Conservation (phyloP, 2,797 vertebrate species). For the Characodon lateralis region DNA sequence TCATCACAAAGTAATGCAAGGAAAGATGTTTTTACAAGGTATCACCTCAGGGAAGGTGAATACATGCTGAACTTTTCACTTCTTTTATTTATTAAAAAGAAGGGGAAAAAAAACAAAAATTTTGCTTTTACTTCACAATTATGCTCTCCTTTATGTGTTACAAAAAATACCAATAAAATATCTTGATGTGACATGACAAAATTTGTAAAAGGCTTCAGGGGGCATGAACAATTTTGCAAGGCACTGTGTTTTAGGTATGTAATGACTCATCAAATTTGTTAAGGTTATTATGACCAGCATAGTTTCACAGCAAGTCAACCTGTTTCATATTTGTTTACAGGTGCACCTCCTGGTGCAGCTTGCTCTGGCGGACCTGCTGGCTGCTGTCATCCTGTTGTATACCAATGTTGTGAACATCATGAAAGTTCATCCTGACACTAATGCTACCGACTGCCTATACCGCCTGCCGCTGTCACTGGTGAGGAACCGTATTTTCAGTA, state of each 20-base stretch:
- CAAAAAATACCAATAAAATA: background rate
- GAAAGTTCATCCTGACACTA: conserved; percentile 8
- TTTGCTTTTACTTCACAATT: background rate
- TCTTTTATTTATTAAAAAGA: background rate
- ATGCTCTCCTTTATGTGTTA: background rate
- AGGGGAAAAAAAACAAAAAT: background rate
- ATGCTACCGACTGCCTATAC: conserved; percentile 63
- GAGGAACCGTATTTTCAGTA: conserved; percentile 29
- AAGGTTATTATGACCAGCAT: background rate
- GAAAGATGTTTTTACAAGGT: background rate
- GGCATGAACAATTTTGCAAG: background rate
- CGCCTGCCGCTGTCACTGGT: conserved; percentile 81
- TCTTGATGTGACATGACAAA: background rate
- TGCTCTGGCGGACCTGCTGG: conserved; percentile 83
- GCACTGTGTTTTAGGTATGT: background rate
- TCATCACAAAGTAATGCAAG: background rate
- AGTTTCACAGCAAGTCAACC: background rate
- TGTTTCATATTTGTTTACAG: conserved; percentile 58
- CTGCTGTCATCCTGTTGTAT: conserved; percentile 71
- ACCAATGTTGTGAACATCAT: conserved; percentile 66
- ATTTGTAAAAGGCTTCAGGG: background rate
- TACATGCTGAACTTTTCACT: no score
- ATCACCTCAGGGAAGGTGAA: no score
- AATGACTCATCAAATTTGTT: background rate
- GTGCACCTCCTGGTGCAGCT: conserved; percentile 82